phyloP scores from a whole-genome alignment of 2,797 vertebrate species.

The Clangula hyemalis region DNA sequence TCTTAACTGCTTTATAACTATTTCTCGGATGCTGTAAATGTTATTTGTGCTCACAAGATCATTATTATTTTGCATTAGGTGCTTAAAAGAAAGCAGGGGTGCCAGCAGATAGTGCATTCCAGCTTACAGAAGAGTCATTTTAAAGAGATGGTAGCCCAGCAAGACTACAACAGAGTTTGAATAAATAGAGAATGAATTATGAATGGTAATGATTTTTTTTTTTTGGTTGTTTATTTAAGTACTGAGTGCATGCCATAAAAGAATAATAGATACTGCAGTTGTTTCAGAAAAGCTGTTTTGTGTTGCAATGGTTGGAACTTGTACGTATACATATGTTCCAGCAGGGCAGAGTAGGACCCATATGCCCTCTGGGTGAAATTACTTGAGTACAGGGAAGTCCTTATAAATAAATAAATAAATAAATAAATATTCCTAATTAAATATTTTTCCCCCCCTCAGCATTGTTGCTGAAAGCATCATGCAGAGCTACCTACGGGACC shows the following conservation, averaged over 20 bases:
- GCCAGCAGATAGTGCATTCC: neutral
- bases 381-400: neutral
- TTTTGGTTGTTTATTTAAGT: conserved; percentile 38
- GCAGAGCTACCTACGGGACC: neutral
- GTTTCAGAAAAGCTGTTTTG: conserved; percentile 1
- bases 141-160: conserved; percentile 13
- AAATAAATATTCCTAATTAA: neutral
- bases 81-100: conserved; percentile 27
- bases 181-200: conserved; percentile 62
- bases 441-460: neutral
- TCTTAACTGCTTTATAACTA: conserved; percentile 41
- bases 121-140: conserved; percentile 18
- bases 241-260: conserved; percentile 3
- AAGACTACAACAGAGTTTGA: conserved; percentile 18
- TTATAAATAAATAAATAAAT: neutral
- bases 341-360: neutral
- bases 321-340: neutral
- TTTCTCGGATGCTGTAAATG: neutral
- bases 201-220: conserved; percentile 23
- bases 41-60: conserved; percentile 22
- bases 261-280: conserved; percentile 19
- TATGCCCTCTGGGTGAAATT: neutral
- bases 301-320: neutral
- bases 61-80: conserved; percentile 28
- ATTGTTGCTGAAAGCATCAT: neutral